Evolutionary conservation across 1,140 invertebrate species (phyloP), one percentile per base, ranked within the genome.

Genomic region (Penaeus vannamei): DNA sequence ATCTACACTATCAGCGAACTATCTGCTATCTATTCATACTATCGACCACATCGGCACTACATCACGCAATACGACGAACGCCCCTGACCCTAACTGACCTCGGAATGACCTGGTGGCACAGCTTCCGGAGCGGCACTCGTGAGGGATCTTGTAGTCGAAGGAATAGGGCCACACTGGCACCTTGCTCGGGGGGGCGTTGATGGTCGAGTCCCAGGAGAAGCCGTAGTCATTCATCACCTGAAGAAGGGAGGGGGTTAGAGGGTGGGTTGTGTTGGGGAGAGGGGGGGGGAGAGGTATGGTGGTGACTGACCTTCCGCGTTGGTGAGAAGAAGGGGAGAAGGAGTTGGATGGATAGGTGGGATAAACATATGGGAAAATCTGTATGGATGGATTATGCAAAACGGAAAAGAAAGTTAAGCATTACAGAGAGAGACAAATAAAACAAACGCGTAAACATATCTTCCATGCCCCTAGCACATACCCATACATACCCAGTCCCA

Each of bases 101-200:
- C 96, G 97, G 94, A 98, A 98, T 20, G 96, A 96, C 93, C 96
- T 96, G 8, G 96, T 97, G 0, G 98, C 97, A 91, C 97, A 98
- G 8, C 97, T 97, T 61, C 96, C 97, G 81, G 97, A 96, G 93
- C 97, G 97, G 93, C 97, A 98, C 93, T 98, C 97, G 92, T 98
- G 97, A 26, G 97, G 96, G 91, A 98, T 97, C 93, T 97, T 97
- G 93, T 96, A 97, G 93, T 98, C 97, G 1, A 98, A 94, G 2
- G 98, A 98, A 93, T 98, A 98, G 0, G 98, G 98, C 98, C 98
- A 98, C 72, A 98, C 95, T n/a, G 97, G 97, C 53, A 96, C 94
- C 90, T 95, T 95, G 1, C 95, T 93, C n/a, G 96, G 96, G 2
- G 97, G 97, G 42, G 97, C 96, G 64, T 97, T 96, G 89, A 98